Base-by-base conservation (phyloP, 1,140 invertebrate genomes). In the Xylocopa sonorina region DNA sequence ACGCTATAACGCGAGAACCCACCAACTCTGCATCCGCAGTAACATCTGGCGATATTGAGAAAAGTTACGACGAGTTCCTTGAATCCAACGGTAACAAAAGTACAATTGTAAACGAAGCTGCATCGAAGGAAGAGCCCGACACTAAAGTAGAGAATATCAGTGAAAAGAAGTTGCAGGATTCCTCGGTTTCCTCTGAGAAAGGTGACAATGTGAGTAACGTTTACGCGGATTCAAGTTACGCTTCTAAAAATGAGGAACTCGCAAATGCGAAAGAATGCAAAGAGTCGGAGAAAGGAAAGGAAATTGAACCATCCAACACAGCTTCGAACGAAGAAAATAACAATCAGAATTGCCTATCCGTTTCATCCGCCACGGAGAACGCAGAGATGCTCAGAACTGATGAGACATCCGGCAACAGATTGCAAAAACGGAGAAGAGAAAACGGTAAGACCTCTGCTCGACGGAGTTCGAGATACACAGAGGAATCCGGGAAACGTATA, bases 401-500 rank as follows among this genome's bases (percentile, higher is more conserved):
- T 1, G 78, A 81, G 53, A 24, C 16, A 16, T 27, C 12, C 1
- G 29, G 18, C 21, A 87, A 73, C 16, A 80, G 64, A 50, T 27
- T 14, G 48, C 7, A 16, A 1, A 78, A 75, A 21, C 81, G 77
- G 29, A 55, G 48, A 5, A 87, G 63, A 32, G 41, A 29, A 41
- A 69, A 16, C 7, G 67, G 14, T 14, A 79, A 24, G 1, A 12
- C 32, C 12, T 57, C 79, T 10, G 0, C 68, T 12, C 77, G 83
- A 0, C 75, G 85, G 43, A 84, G 78, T 53, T 77, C 80, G 0
- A 85, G 81, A n/a, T 66, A 83, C 7, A 77, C 34, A 1, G 78
- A 82, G 16, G 86, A 87, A 1, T 58, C n/a, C 2, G 6, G 24
- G 1, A 85, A 77, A 48, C 21, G 38, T 12, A n/a, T 48, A 43